Evolutionary conservation across 30 jellyfish, hydroid and myxozoan genomes (phyloP).

Genomic region (Cassiopea xamachana): DNA sequence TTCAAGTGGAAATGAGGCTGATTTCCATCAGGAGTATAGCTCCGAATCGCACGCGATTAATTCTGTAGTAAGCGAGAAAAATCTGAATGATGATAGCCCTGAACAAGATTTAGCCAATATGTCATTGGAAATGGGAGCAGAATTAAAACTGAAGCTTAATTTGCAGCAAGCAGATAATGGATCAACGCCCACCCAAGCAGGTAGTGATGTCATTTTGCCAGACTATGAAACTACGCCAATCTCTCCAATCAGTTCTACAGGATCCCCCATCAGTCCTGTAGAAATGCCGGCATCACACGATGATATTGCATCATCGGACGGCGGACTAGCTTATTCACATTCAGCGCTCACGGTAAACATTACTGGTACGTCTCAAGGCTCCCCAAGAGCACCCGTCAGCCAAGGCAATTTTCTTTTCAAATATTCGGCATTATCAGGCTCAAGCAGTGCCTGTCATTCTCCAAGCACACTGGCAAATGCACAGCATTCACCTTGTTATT

Average conservation of each 20-base stretch:
- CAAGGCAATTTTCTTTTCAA: constrained; percentile 81
- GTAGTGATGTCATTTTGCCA: constrained; percentile 11
- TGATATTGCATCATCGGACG: constrained; percentile 21
- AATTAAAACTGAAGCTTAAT: neutral
- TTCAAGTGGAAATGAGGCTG: constrained; percentile 30
- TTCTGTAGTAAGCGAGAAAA: neutral
- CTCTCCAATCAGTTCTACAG: constrained; percentile 76
- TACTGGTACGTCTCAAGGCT: constrained; percentile 24
- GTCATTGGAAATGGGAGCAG: neutral
- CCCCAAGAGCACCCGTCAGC: constrained; percentile 44
- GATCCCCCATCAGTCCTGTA: constrained; percentile 79
- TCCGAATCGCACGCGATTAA: neutral
- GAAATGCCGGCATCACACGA: constrained; percentile 25
- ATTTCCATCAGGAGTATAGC: constrained; percentile 15
- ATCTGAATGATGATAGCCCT: neutral
- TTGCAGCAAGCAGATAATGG: neutral
- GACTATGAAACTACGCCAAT: constrained; percentile 70
- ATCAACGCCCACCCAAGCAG: constrained; percentile 21
- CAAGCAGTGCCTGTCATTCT: constrained; percentile 83
- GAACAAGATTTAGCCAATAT: neutral
- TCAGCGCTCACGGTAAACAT: constrained; percentile 50
- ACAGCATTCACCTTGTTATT: constrained; percentile 27
- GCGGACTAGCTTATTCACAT: constrained; percentile 28
- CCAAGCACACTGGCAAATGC: constrained; percentile 55
- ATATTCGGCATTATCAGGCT: constrained; percentile 58